Evolutionary conservation across 2,113 vertebrate genomes (phyloP), one percentile per base, ranked within the genome.

Genomic region (Lampris megalopsis): DNA sequence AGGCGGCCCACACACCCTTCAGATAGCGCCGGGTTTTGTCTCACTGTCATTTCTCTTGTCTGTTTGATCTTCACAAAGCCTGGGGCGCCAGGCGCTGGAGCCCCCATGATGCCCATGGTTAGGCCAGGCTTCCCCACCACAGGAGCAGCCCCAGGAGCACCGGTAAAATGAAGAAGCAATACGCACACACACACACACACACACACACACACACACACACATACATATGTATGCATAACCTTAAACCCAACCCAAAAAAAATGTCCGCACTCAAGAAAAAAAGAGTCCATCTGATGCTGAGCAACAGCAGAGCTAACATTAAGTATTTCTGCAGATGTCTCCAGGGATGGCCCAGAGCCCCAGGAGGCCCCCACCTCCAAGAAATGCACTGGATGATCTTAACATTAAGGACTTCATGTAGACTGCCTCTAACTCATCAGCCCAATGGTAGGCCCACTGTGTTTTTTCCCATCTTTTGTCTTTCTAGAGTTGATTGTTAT

Each of bases 361-460:
- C 89, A 97, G 97, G 93, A 99, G 97, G 94, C 97, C 97, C 87
- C 93, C 91, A 24, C 96, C 98, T 86, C 86, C 97, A 86, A 98
- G 99, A 95, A 98, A 99, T 84, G 97, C 98, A 75, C 95, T 99
- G 95, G 98, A 98, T 90, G 98, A 99, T 96, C 97, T 99, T 92
- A 99, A 98, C 94, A 98, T 99, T 92, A 99, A 99, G 94, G 97
- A 99, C 94, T 99, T 99, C 95, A 97, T 99, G 94, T 99, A 99
- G 96, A 95, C 72, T 86, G 88, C 88, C 77, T 45, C 64, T 78
- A 80, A 81, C 70, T 75, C 57, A 37, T 38, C 75, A 83, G 73
- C 38, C 71, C 66, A 83, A 93, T 96, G 89, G 91, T 91, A 81
- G 0, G 59, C 6, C 9, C 49, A 1, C 36, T 11, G 4, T 36